A percentile compares a stretch with the other conserved stretches of the same genome.
phyloP scores from a whole-genome alignment of 2,888 invertebrate genomes.

The Monochamus alternatus region DNA sequence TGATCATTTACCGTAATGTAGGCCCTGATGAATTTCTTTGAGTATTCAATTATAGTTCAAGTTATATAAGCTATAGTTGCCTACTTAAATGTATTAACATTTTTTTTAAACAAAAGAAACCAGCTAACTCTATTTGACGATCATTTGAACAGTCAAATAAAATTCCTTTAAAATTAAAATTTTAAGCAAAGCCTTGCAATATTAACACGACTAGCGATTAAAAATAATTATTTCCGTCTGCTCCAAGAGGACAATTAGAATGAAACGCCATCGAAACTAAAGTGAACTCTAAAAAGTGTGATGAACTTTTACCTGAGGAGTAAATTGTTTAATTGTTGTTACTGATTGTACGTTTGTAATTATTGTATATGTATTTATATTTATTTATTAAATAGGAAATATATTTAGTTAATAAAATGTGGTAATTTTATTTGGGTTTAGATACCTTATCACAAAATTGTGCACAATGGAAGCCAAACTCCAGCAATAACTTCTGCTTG shows the following conservation, averaged over 20 bases:
- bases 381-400: slow-evolving; percentile 53
- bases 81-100: too few relatives aligned
- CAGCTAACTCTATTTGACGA: too few relatives aligned
- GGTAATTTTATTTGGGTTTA: background rate
- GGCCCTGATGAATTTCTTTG: too few relatives aligned
- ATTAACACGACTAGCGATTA: background rate
- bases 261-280: slow-evolving; percentile 29
- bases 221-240: background rate
- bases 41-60: too few relatives aligned
- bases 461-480: too few relatives aligned
- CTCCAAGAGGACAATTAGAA: background rate
- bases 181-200: too few relatives aligned
- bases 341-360: slow-evolving; percentile 56
- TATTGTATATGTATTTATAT: slow-evolving; percentile 55
- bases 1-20: too few relatives aligned
- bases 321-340: slow-evolving; percentile 51
- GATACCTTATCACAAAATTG: too few relatives aligned
- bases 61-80: too few relatives aligned
- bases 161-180: too few relatives aligned
- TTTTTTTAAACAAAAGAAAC: too few relatives aligned
- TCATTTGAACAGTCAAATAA: too few relatives aligned
- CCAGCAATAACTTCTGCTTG: slow-evolving; percentile 9
- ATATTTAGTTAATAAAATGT: slow-evolving; percentile 37
- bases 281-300: slow-evolving; percentile 53
- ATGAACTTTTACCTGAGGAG: slow-evolving; percentile 60